Evolutionary conservation across 2,113 vertebrate genomes (phyloP), one percentile per base, ranked within the genome.

Genomic region (Charina bottae): DNA sequence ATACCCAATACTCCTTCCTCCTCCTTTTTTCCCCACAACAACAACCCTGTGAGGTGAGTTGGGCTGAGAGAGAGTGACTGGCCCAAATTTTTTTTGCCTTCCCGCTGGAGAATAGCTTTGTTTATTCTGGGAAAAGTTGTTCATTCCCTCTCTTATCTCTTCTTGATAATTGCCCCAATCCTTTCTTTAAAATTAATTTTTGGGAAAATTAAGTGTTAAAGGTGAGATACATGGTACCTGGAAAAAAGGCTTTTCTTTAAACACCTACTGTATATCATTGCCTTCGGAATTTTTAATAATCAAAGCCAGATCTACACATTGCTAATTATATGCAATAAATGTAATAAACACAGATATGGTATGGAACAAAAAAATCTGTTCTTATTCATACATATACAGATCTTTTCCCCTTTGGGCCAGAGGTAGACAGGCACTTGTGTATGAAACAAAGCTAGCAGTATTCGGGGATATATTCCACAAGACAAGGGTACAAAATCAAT

Each of bases 401-500:
- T 60, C 13, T 64, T 64, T 11, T 24, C 24, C 24, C 89, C 88
- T 91, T 56, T 11, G 33, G 92, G 86, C 85, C 89, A 92, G 62
- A 89, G 59, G 90, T 88, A 78, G 0, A 85, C 86, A 91, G 62
- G 92, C 85, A 92, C 83, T 93, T 86, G 93, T 90, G 92, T 93
- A 90, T 91, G 78, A 94, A 95, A 93, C 68, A 85, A 85, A 90
- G 94, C 72, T 85, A 90, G 84, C 42, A 90, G 87, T 92, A 94
- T 92, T 83, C 68, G 60, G 91, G 37, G 46, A 55, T 83, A 93
- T 86, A 85, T 89, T 95, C 90, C 54, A 46, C 10, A 21, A 33
- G 86, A 49, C 55, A 60, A 46, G 19, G 9, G 26, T 59, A 85
- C 1, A 3, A 28, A 46, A 15, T 55, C 21, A 59, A 89, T 78